Percentiles rank a stretch among this genome's conserved stretches.
phyloP scores from a whole-genome alignment of 37 sponge, comb jelly and placozoan species.

The Oscarella lobularis region DNA sequence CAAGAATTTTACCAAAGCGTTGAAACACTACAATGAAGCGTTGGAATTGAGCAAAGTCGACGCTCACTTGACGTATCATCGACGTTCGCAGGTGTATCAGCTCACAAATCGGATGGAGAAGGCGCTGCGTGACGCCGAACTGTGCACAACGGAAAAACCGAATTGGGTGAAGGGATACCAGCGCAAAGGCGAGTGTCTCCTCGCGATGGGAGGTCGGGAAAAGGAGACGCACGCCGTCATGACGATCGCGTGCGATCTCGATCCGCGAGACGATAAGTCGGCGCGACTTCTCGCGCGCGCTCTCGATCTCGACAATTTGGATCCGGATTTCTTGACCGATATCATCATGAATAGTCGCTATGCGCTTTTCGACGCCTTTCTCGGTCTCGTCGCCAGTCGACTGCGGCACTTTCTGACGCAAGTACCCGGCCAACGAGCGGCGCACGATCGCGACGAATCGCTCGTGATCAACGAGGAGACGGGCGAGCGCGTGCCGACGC shows the following conservation, averaged over 20 bases:
- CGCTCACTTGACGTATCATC: not conserved
- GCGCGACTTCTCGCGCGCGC: not conserved
- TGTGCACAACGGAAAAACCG: not conserved
- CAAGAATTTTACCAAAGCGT: not conserved
- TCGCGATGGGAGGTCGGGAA: not conserved
- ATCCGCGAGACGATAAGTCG: not conserved
- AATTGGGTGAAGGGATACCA: not conserved
- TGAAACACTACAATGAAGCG: not conserved
- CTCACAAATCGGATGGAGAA: not conserved
- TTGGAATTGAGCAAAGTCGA: not conserved
- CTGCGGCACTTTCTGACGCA: too few species aligned
- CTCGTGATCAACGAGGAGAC: too few species aligned
- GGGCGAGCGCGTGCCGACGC: too few species aligned
- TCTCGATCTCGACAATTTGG: too few species aligned
- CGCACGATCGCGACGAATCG: too few species aligned
- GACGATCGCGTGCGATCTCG: not conserved
- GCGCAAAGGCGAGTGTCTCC: not conserved
- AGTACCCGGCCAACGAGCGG: too few species aligned
- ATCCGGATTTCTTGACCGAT: too few species aligned
- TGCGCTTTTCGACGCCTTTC: too few species aligned
- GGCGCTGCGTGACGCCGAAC: not conserved
- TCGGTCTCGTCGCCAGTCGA: too few species aligned
- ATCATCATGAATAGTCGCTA: too few species aligned
- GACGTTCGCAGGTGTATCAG: not conserved
- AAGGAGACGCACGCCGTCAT: not conserved